phyloP scores from a whole-genome alignment of 1,140 invertebrate genomes.

The Pachyrhynchus sulphureomaculatus region DNA sequence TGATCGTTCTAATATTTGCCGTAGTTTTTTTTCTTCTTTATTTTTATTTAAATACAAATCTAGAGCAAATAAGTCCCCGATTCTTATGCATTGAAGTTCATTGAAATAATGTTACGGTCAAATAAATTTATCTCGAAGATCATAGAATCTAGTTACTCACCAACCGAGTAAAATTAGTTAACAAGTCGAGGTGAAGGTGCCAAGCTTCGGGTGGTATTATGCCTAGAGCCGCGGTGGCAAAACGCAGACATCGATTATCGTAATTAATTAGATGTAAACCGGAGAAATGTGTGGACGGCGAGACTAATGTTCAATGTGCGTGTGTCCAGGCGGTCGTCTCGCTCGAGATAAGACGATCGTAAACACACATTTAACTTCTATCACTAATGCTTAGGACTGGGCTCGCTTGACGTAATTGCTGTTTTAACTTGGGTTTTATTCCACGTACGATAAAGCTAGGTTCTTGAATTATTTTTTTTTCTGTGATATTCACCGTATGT shows the following conservation, averaged over 20 bases:
- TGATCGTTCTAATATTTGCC: too few relatives aligned
- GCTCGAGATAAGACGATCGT: slow-evolving; percentile 22
- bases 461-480: background rate
- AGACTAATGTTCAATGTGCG: slow-evolving; percentile 26
- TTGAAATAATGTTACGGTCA: too few relatives aligned
- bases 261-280: slow-evolving; percentile 22
- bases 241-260: slow-evolving; percentile 12
- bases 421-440: slow-evolving; percentile 12
- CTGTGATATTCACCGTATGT: too few relatives aligned
- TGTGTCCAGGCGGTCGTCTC: slow-evolving; percentile 24
- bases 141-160: too few relatives aligned
- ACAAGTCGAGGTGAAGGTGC: slow-evolving; percentile 8
- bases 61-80: too few relatives aligned
- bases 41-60: too few relatives aligned
- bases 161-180: slow-evolving; percentile 6
- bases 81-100: too few relatives aligned
- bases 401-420: slow-evolving; percentile 27
- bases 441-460: background rate
- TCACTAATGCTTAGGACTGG: slow-evolving; percentile 20
- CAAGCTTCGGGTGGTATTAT: slow-evolving; percentile 8
- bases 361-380: slow-evolving; percentile 30
- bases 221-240: background rate
- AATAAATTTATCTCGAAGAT: too few relatives aligned
- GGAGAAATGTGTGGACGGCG: slow-evolving; percentile 13
- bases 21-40: too few relatives aligned